These are phyloP conservation scores for Pyrgus malvae DNA, from an alignment of 2,888 invertebrate species.

Conservation along the genomic window DNA sequence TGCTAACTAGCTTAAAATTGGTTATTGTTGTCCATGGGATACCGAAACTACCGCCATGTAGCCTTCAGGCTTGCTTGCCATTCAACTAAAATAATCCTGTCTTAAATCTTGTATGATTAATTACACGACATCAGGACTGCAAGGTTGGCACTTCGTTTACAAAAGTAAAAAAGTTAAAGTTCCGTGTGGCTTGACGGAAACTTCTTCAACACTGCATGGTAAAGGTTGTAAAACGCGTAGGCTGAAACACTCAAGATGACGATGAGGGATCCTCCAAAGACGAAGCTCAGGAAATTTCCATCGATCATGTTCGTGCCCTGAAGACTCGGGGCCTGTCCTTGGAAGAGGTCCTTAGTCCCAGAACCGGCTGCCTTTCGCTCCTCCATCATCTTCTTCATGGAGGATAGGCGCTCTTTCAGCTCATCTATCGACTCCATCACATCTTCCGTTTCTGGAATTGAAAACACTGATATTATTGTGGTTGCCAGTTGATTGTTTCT, in stretches of 20 bases:
- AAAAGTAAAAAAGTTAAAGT: slow-evolving; percentile 75
- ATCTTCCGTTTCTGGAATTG: slow-evolving; percentile 62
- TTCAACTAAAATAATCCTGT: no score
- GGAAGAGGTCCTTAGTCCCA: slow-evolving; percentile 73
- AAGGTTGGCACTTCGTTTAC: slow-evolving; percentile 11
- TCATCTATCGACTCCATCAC: slow-evolving; percentile 90
- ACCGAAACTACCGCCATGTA: no score
- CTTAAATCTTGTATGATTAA: no score
- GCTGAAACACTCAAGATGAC: slow-evolving; percentile 91
- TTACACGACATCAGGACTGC: not conserved
- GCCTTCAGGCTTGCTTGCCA: no score
- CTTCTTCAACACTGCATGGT: slow-evolving; percentile 90
- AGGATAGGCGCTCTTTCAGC: slow-evolving; percentile 87
- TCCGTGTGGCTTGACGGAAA: slow-evolving; percentile 91
- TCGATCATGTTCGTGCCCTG: slow-evolving; percentile 87
- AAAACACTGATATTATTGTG: not conserved
- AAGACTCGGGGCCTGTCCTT: slow-evolving; percentile 71
- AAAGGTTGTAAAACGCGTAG: slow-evolving; percentile 93
- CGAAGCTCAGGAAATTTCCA: slow-evolving; percentile 90
- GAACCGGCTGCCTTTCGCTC: slow-evolving; percentile 82
- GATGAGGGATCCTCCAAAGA: slow-evolving; percentile 89
- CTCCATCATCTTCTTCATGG: slow-evolving; percentile 91
- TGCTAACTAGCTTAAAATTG: no score
- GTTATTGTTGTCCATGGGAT: no score
- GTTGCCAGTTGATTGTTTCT: not conserved